These are phyloP conservation scores for Meloidogyne exigua DNA, from an alignment of 1,140 invertebrate genomes.

Conservation along the genomic window DNA sequence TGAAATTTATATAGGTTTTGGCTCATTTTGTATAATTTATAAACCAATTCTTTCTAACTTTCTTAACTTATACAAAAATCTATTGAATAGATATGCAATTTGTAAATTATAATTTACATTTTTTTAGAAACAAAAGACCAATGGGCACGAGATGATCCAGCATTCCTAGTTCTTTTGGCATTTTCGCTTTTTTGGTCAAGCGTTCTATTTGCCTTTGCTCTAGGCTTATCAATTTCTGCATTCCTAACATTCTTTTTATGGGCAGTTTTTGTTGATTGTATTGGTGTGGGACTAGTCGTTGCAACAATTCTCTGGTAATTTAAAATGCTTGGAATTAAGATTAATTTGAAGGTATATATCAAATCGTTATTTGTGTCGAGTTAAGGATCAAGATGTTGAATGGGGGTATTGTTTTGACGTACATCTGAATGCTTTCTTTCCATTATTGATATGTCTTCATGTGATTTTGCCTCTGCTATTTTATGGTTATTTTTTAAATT, in stretches of 20 bases:
- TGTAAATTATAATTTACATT: slow-evolving; percentile 31
- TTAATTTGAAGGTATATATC: slow-evolving; percentile 75
- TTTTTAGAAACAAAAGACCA: slow-evolving; percentile 91
- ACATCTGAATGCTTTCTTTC: slow-evolving; percentile 96
- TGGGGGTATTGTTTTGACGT: slow-evolving; percentile 97
- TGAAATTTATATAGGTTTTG: no score
- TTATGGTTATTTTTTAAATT: slow-evolving; percentile 41
- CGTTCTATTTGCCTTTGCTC: slow-evolving; percentile 80
- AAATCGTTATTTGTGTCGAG: slow-evolving; percentile 81
- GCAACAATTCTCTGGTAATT: slow-evolving; percentile 84
- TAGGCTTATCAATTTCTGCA: slow-evolving; percentile 75
- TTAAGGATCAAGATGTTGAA: slow-evolving; percentile 80
- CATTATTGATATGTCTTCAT: slow-evolving; percentile 86
- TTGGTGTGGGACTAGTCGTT: slow-evolving; percentile 80
- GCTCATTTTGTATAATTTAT: no score
- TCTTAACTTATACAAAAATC: not conserved
- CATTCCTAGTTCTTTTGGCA: slow-evolving; percentile 87
- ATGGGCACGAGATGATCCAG: slow-evolving; percentile 97
- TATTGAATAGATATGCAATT: not conserved
- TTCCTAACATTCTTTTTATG: slow-evolving; percentile 85
- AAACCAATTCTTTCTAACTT: no score
- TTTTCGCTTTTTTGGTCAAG: slow-evolving; percentile 85
- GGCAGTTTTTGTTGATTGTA: slow-evolving; percentile 89
- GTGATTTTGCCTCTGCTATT: slow-evolving; percentile 70
- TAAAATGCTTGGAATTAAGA: not conserved